Evolutionary conservation across 2,888 invertebrate species (phyloP), one percentile per base, ranked within the genome.

Genomic region (Drosophila nr. fundita): DNA sequence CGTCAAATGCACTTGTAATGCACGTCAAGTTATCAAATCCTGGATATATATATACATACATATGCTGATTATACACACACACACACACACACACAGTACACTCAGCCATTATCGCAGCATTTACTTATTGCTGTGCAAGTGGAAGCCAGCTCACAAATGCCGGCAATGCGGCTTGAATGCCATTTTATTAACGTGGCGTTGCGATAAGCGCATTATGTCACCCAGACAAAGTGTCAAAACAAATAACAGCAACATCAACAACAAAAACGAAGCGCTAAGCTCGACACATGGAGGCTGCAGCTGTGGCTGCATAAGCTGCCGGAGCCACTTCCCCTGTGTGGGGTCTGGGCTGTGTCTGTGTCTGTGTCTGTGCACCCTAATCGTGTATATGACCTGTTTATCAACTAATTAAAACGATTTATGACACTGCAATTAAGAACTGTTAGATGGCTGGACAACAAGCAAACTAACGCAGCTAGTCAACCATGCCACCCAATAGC

Each of bases 161-260:
- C 6, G 13, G 13, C 7, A 45, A 13, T 45, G 45, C 24, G 24
- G 45, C 45, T 45, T 24, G 40, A 64, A 74, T 73, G 48, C 49
- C 58, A 45, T 67, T 67, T 62, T 45, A 62, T 73, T 34, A 59
- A 48, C 63, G 48, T 42, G 42, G 21, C 63, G 36, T 13, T 32
- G 54, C 68, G 73, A 68, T 45, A 45, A 45, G 24, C 45, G 45
- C 45, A 45, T 45, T 45, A 45, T 45, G 45, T 24, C 45, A 24
- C 24, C 24, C 45, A 24, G 15, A 24, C 45, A 45, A 24, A 8
- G 45, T 15, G 45, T 45, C 24, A 4, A 8, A 24, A 45, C 24
- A 45, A 24, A 24, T 45, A 45, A 24, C 4, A 15, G 13, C 13
- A 45, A 21, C 13, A 45, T 13, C 45, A 4, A 24, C 45, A 45